phyloP scores from a whole-genome alignment of 92 coral and sea anemone genomes.

The Nematostella vectensis region DNA sequence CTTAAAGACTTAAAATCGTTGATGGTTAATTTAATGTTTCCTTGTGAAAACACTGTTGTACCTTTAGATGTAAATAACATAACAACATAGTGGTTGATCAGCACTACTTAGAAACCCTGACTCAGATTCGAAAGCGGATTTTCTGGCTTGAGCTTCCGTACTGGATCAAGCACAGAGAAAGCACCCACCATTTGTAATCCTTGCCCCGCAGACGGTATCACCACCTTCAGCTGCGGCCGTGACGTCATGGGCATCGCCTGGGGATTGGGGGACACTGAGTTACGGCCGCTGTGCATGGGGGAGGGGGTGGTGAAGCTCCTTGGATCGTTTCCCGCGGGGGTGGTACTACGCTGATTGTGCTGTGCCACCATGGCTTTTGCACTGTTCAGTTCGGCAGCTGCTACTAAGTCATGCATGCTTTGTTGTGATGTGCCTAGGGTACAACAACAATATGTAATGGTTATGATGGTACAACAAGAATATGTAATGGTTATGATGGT shows the following conservation, averaged over 20 bases:
- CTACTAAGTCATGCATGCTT: conserved; percentile 74
- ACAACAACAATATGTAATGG: background rate
- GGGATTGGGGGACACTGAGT: conserved; percentile 75
- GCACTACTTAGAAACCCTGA: no score
- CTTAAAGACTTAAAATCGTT: no score
- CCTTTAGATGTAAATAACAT: no score
- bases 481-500: no score
- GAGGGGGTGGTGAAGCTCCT: conserved; percentile 56
- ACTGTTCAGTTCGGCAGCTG: conserved; percentile 63
- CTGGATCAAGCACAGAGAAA: no score
- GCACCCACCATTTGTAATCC: conserved; percentile 24
- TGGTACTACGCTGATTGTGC: conserved; percentile 26
- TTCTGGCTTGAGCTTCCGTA: no score
- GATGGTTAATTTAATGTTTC: no score
- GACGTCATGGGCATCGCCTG: conserved; percentile 37
- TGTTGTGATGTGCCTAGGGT: conserved; percentile 20
- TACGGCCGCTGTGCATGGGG: conserved; percentile 47
- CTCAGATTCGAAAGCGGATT: no score
- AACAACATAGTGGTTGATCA: no score
- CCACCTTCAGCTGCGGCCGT: conserved; percentile 79
- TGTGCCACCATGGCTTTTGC: no score
- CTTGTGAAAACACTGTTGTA: no score
- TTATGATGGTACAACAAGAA: no score
- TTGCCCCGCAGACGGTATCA: conserved; percentile 41
- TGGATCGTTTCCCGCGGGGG: conserved; percentile 24